Base-by-base conservation (phyloP, 2,113 vertebrate species). In the Hirundichthys speculiger region DNA sequence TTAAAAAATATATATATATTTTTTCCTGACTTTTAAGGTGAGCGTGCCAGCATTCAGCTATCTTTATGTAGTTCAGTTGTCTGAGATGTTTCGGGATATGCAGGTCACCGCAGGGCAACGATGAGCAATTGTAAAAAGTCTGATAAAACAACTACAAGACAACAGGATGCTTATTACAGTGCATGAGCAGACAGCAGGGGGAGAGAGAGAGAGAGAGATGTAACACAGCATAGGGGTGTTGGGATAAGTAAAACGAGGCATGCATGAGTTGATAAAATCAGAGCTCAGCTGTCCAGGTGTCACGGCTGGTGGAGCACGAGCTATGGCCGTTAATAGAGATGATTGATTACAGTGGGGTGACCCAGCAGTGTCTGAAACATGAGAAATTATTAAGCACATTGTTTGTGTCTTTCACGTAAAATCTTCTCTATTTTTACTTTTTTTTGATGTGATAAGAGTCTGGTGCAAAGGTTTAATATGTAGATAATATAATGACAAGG, bases 281-380 rank as follows among this genome's bases (percentile, higher is more conserved):
- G 75, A 75, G 79, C 86, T 87, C 85, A 86, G 86, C 88, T 90
- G 90, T 81, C 78, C 80, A 53, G 71, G 74, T 87, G 85, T 90
- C 90, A 89, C 12, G 82, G 85, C 87, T 87, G 82, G 82, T 54
- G 58, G 76, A 87, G 86, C 79, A 42, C 11, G 53, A 87, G 87
- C 90, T 90, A 88, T 57, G 85, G 77, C 82, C 60, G 75, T 83
- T 91, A 91, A 89, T 89, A 87, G 83, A 86, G 75, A 89, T 91
- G 89, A 91, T 83, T 88, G 87, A 90, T 91, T 85, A 86, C 43
- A 63, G 67, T 4, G 27, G 10, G 47, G 52, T 9, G 64, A 78
- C 80, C 85, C 77, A 50, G 62, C 57, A 25, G 60, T 50, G 0
- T 79, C 78, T 80, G 79, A 79, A 83, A 82, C 82, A 80, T 71